Evolutionary conservation across 2,113 vertebrate genomes (phyloP).

Genomic region (Plestiodon gilberti): DNA sequence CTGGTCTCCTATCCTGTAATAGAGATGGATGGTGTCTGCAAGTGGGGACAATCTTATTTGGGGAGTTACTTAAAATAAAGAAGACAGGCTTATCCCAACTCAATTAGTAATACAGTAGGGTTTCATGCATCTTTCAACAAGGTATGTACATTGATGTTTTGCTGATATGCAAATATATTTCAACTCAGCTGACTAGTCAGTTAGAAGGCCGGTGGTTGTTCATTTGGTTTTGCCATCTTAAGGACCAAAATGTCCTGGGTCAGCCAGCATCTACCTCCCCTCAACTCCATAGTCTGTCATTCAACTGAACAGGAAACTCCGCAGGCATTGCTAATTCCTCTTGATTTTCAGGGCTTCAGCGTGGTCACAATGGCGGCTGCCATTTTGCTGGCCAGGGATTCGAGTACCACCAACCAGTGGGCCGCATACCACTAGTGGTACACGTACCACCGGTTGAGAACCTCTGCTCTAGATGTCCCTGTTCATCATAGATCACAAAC

Average conservation of each 20-base stretch:
- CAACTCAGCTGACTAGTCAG: neutral
- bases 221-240: neutral
- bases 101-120: neutral
- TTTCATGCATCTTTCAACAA: neutral
- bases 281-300: neutral
- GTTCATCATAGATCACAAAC: accelerated
- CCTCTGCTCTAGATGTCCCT: slow-evolving; percentile 27
- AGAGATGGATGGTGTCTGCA: neutral
- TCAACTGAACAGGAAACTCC: neutral
- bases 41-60: neutral
- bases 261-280: neutral
- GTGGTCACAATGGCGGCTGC: no score
- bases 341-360: slow-evolving; percentile 6
- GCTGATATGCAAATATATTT: neutral
- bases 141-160: neutral
- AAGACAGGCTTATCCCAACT: neutral
- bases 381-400: no score
- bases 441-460: no score
- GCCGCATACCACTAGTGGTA: no score
- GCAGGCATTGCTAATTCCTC: no score
- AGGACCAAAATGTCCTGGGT: neutral
- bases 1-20: no score
- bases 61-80: neutral
- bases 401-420: no score
- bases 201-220: neutral